Conservation (phyloP, 1,140 invertebrate genomes). For the Ditylenchus dipsaci region DNA sequence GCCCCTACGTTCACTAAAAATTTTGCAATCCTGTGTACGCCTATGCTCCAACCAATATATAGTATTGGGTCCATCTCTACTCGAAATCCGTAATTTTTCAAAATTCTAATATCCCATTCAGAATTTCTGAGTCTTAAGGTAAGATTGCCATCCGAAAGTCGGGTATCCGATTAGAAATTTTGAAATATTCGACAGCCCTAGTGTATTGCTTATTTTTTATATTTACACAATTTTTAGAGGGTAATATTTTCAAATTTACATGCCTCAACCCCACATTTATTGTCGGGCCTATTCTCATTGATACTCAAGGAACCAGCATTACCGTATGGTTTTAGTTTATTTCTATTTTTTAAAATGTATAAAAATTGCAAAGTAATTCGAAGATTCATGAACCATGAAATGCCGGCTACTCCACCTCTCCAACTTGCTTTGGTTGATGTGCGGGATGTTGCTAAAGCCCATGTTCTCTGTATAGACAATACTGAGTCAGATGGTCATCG, state of each 20-base stretch:
- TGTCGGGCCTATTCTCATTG: slow-evolving; percentile 63
- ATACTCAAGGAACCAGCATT: slow-evolving; percentile 59
- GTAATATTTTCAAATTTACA: slow-evolving; percentile 62
- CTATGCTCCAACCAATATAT: no score
- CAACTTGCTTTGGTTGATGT: slow-evolving; percentile 63
- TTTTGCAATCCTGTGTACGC: no score
- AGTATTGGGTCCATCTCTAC: no score
- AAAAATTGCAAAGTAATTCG: slow-evolving; percentile 57
- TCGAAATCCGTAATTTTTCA: no score
- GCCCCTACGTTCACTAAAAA: no score
- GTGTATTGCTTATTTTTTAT: no score
- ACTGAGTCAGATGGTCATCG: slow-evolving; percentile 62
- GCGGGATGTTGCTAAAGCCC: slow-evolving; percentile 64
- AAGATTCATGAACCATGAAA: slow-evolving; percentile 60
- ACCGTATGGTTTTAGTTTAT: slow-evolving; percentile 52
- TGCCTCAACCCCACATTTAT: slow-evolving; percentile 64
- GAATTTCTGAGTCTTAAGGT: no score
- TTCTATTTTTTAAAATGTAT: slow-evolving; percentile 16
- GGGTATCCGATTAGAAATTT: no score
- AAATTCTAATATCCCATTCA: no score
- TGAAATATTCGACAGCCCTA: no score
- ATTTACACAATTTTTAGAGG: slow-evolving; percentile 52
- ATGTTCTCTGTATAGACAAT: slow-evolving; percentile 63
- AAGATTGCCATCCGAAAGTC: no score
- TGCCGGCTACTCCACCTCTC: slow-evolving; percentile 62